Evolutionary conservation across 1,140 invertebrate genomes (phyloP), one percentile per base, ranked within the genome.

Genomic region (Megalopta genalis): DNA sequence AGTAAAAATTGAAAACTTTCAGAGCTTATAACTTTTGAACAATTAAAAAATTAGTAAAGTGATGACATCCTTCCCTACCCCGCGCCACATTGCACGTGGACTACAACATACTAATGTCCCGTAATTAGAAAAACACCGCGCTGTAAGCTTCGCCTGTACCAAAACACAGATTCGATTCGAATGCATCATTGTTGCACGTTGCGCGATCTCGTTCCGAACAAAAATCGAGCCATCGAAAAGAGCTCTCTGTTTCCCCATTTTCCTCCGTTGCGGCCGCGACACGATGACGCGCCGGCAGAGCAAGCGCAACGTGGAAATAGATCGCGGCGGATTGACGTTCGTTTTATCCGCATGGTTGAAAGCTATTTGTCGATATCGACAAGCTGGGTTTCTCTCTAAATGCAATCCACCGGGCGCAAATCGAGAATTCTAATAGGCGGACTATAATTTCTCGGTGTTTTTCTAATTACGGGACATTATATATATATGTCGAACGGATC

Each of bases 251-350:
- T 69, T 72, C 57, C 49, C 77, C 67, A 80, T 84, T 80, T 80
- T 69, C 77, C 63, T 69, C 62, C 18, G 54, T 7, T 25, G 46
- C 60, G 6, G 27, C 27, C n/a, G 27, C 23, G 23, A 14, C 10
- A 10, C 39, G 7, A 10, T 10, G 42, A 12, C 42, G 42, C 42
- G 42, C 12, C 42, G 42, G 42, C 42, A 46, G 42, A 37, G 73
- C 57, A 46, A 68, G 59, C 39, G 57, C 25, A 18, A 39, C 46
- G 54, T 42, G 54, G 67, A 74, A 80, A 84, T 81, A 77, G 82
- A 83, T 84, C 81, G 77, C 82, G 77, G 57, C 81, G 83, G 67
- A 84, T 80, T 76, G 83, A 84, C 82, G 77, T 83, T 80, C 83
- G 82, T 76, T 84, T 84, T 80, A 80, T 84, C 72, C 69, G 82